phyloP scores from a whole-genome alignment of 2,113 vertebrate genomes.

The Cardinalis cardinalis region DNA sequence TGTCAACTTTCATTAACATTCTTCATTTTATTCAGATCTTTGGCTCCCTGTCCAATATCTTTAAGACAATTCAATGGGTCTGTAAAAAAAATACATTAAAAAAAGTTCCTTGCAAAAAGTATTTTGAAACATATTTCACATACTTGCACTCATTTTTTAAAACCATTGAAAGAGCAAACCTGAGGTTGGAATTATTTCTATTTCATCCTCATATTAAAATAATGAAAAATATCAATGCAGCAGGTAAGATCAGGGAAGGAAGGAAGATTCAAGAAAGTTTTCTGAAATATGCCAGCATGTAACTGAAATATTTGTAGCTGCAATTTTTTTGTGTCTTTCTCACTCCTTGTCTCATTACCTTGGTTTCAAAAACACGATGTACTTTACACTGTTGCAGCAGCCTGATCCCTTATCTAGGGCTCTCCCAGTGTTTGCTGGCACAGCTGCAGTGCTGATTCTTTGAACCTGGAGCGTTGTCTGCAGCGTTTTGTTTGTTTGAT shows the following conservation, averaged over 20 bases:
- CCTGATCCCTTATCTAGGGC: neutral
- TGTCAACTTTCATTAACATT: neutral
- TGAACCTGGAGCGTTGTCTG: neutral
- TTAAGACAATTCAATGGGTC: neutral
- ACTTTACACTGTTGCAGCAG: neutral
- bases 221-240: neutral
- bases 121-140: neutral
- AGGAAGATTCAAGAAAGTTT: neutral
- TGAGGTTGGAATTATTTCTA: neutral
- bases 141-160: neutral
- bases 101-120: neutral
- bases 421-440: neutral
- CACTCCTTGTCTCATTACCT: neutral
- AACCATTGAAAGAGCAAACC: neutral
- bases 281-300: neutral
- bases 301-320: neutral
- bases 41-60: neutral
- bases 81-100: neutral
- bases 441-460: neutral
- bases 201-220: neutral
- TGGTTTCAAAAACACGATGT: neutral
- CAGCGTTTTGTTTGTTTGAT: rapidly evolving
- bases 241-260: neutral
- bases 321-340: neutral
- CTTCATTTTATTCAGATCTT: neutral